These are phyloP conservation scores for Rhagonycha lutea DNA, from an alignment of 2,888 invertebrate genomes.

Conservation along the genomic window DNA sequence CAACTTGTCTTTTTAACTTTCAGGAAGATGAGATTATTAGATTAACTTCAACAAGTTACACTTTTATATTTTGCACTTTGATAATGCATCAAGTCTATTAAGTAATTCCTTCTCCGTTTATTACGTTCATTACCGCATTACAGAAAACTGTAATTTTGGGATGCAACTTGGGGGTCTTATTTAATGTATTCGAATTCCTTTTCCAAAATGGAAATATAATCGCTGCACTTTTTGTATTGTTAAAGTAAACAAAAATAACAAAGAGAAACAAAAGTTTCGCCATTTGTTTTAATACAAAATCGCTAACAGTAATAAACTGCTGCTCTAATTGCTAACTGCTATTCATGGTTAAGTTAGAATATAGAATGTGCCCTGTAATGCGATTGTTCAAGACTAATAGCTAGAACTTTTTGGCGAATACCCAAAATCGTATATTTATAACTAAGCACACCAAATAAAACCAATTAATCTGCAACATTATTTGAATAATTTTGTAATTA, in stretches of 20 bases:
- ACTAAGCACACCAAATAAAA: not conserved
- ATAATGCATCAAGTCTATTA: not conserved
- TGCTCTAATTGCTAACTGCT: conserved; percentile 24
- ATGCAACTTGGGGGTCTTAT: not conserved
- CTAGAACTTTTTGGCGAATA: conserved; percentile 20
- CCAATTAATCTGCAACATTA: not conserved
- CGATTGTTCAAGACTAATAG: conserved; percentile 20
- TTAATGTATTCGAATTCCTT: not conserved
- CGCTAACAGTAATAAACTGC: conserved; percentile 25
- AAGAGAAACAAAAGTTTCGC: conserved; percentile 15
- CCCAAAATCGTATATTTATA: conserved; percentile 10
- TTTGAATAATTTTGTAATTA: not conserved
- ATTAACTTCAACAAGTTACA: not conserved
- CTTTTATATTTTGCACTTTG: not conserved
- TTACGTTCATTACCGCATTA: not conserved
- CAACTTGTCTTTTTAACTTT: conserved; percentile 10
- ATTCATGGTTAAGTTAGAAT: conserved; percentile 21
- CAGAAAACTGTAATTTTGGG: not conserved
- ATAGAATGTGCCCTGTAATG: conserved; percentile 19
- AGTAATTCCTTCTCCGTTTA: no score
- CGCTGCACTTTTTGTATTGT: not conserved
- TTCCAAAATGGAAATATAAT: not conserved
- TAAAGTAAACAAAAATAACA: not conserved
- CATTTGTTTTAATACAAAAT: conserved; percentile 24
- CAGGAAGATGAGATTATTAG: not conserved